These are phyloP conservation scores for pig (Sus scrofa) DNA, from an alignment of 2,113 vertebrate species.

Conservation along the genomic window DNA sequence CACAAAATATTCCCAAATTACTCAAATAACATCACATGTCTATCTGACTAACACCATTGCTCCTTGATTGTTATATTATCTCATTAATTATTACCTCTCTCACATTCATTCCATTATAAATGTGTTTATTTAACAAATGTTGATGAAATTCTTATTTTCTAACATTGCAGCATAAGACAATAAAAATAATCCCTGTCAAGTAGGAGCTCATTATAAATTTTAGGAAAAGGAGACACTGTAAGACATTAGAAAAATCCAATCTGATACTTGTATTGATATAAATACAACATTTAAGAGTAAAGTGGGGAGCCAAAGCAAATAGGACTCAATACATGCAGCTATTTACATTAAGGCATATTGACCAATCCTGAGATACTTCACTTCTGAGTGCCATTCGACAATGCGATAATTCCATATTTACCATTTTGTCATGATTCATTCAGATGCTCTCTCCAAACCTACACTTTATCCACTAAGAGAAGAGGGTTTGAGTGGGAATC, in stretches of 20 bases:
- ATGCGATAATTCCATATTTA: background rate
- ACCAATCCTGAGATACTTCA: background rate
- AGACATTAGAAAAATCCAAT: background rate
- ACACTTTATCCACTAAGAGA: background rate
- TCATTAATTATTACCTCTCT: background rate
- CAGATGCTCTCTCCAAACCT: background rate
- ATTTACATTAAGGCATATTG: slow-evolving; percentile 35
- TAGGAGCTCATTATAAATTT: slow-evolving; percentile 51
- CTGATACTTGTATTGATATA: background rate
- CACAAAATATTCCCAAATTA: background rate
- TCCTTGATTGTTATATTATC: background rate
- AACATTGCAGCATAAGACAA: background rate
- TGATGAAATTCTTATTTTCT: background rate
- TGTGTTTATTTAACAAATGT: background rate
- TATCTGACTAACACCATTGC: background rate
- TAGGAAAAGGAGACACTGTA: background rate
- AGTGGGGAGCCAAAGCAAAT: background rate
- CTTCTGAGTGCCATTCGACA: background rate
- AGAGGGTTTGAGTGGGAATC: background rate
- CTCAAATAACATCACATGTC: background rate
- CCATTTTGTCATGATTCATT: background rate
- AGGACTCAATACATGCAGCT: background rate
- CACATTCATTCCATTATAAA: background rate
- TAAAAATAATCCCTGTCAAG: slow-evolving; percentile 52
- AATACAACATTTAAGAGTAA: background rate